Percentiles rank a stretch among this genome's conserved stretches.
phyloP scores from a whole-genome alignment of 2,797 vertebrate genomes.

The Vultur gryphus region DNA sequence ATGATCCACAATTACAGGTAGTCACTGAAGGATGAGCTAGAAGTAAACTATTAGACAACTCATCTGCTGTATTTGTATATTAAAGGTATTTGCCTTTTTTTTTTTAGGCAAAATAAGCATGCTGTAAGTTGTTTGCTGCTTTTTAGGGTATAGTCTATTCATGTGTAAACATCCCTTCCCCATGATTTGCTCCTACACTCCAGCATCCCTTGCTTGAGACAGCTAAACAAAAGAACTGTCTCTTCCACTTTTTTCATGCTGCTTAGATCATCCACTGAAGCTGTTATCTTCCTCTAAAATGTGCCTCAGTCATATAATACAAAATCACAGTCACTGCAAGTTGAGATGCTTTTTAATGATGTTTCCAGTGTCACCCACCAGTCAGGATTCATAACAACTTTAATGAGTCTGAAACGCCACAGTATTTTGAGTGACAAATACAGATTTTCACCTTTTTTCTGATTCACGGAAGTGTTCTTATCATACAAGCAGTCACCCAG shows the following conservation, averaged over 20 bases:
- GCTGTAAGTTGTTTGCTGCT: background rate
- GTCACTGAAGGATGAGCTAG: background rate
- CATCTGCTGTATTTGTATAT: background rate
- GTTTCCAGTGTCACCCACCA: background rate
- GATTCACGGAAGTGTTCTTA: background rate
- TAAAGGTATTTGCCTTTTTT: background rate
- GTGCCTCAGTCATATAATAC: background rate
- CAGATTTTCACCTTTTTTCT: conserved; percentile 10
- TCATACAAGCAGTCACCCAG: conserved; percentile 6
- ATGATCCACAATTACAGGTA: background rate
- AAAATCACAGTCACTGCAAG: background rate
- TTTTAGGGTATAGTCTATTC: background rate
- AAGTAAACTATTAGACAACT: background rate
- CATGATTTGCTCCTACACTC: background rate
- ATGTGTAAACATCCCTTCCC: conserved; percentile 12
- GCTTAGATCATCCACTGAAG: conserved; percentile 1
- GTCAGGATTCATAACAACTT: background rate
- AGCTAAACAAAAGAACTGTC: conserved; percentile 33
- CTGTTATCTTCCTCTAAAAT: background rate
- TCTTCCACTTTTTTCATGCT: background rate
- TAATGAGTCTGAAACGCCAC: background rate
- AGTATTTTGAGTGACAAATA: conserved; percentile 21
- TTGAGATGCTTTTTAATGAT: background rate
- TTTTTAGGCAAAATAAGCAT: background rate
- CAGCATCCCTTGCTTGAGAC: conserved; percentile 15